These are phyloP conservation scores for Drosophila paranaensis DNA, from an alignment of 2,888 invertebrate genomes.

Conservation along the genomic window DNA sequence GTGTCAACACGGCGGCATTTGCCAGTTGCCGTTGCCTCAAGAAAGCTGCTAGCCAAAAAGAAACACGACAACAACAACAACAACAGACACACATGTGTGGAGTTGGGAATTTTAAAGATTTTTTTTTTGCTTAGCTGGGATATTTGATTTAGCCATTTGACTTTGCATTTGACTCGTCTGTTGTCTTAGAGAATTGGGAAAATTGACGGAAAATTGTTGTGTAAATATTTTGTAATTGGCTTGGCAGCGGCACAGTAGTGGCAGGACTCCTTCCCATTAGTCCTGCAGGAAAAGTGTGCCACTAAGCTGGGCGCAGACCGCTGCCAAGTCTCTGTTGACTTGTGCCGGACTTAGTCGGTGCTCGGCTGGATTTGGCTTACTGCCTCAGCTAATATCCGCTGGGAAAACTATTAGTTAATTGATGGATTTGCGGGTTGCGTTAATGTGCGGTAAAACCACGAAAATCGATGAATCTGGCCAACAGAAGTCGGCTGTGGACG, in stretches of 20 bases:
- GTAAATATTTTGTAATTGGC: constrained; percentile 76
- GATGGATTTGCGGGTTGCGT: constrained; percentile 22
- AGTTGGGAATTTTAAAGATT: constrained; percentile 22
- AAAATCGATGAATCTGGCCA: constrained; percentile 23
- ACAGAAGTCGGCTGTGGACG: background rate
- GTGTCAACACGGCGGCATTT: constrained; percentile 66
- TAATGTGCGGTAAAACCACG: constrained; percentile 55
- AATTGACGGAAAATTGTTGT: constrained; percentile 58
- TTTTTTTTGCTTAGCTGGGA: constrained; percentile 35
- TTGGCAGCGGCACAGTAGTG: constrained; percentile 48
- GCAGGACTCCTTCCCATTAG: background rate
- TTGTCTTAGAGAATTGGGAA: constrained; percentile 59
- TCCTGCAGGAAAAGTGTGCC: constrained; percentile 41
- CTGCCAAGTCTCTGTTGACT: constrained; percentile 12
- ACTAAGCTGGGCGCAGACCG: constrained; percentile 33
- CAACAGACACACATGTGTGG: constrained; percentile 27
- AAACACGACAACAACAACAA: constrained; percentile 26
- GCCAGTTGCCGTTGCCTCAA: constrained; percentile 63
- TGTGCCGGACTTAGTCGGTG: constrained; percentile 34
- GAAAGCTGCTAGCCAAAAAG: constrained; percentile 63
- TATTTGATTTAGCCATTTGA: constrained; percentile 57
- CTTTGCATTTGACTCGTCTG: constrained; percentile 44
- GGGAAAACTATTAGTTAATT: constrained; percentile 40
- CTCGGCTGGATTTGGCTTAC: constrained; percentile 31
- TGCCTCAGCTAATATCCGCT: constrained; percentile 14